A percentile compares a stretch with the other conserved stretches of the same genome.
Evolutionary conservation across 2,888 invertebrate species (phyloP).

Genomic region (Coremacera marginata): DNA sequence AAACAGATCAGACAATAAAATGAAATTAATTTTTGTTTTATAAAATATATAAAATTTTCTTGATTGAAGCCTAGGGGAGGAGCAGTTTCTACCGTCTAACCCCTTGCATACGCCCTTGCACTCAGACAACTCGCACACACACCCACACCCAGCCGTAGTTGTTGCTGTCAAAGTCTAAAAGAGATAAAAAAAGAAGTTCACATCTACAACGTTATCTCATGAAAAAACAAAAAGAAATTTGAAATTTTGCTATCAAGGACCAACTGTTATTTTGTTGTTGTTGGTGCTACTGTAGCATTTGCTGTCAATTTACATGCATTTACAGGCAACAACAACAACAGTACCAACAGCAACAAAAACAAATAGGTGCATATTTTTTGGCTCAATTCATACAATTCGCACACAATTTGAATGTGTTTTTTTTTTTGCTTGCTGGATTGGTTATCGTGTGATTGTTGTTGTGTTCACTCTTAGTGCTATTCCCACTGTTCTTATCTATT

Average conservation of each 20-base stretch:
- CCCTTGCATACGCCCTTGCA: no score
- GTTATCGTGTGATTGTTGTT: background rate
- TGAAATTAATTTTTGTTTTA: no score
- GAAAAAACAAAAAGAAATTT: background rate
- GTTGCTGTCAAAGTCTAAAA: background rate
- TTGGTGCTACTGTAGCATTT: background rate
- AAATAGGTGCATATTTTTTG: background rate
- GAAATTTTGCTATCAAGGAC: constrained; percentile 11
- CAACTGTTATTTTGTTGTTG: constrained; percentile 5
- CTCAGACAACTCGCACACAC: no score
- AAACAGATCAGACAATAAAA: no score
- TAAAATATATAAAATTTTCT: no score
- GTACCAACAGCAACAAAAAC: background rate
- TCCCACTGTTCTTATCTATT: background rate
- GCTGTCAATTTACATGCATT: background rate
- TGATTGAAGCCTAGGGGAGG: no score
- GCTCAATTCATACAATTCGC: background rate
- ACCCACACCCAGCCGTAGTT: background rate
- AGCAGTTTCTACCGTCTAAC: no score
- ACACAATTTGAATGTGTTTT: background rate
- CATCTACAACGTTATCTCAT: constrained; percentile 19
- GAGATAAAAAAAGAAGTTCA: background rate
- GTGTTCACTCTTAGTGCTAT: background rate
- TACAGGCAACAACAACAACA: background rate
- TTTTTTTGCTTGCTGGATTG: background rate